A percentile compares a stretch with the other conserved stretches of the same genome.
These are phyloP conservation scores for Rhopalosiphum nymphaeae DNA, from an alignment of 2,888 invertebrate genomes.

Conservation along the genomic window DNA sequence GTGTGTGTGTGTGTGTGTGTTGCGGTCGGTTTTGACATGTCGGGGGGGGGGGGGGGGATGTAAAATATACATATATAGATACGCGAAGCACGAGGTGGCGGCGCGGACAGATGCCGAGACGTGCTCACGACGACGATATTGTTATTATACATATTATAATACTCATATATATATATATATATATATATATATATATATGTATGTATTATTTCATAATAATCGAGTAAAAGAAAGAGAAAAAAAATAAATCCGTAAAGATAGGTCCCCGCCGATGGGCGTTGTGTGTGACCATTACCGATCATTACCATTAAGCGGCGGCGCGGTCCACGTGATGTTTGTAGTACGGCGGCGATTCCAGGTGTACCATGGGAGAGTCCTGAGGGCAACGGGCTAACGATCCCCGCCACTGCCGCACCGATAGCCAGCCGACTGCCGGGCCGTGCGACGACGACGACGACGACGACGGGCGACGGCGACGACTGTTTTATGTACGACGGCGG, in stretches of 20 bases:
- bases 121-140: slow-evolving; percentile 13
- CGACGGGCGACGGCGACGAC: background rate
- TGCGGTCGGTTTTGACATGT: background rate
- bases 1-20: background rate
- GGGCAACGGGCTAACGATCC: slow-evolving; percentile 60
- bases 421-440: background rate
- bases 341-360: slow-evolving; percentile 19
- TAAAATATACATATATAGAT: background rate
- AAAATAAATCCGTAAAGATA: slow-evolving; percentile 37
- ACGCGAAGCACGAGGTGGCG: background rate
- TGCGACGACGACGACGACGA: background rate
- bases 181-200: too few species aligned
- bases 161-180: background rate
- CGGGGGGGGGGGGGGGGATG: background rate
- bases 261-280: slow-evolving; percentile 49
- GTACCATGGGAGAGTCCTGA: slow-evolving; percentile 62
- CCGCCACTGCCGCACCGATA: background rate
- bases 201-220: slow-evolving; percentile 12
- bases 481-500: slow-evolving; percentile 36
- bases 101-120: slow-evolving; percentile 20
- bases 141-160: background rate
- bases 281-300: slow-evolving; percentile 60
- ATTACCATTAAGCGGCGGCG: slow-evolving; percentile 51
- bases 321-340: slow-evolving; percentile 40
- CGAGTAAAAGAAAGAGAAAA: background rate